Conservation (phyloP, 2,113 vertebrate species). For the Psittacara wagleri region DNA sequence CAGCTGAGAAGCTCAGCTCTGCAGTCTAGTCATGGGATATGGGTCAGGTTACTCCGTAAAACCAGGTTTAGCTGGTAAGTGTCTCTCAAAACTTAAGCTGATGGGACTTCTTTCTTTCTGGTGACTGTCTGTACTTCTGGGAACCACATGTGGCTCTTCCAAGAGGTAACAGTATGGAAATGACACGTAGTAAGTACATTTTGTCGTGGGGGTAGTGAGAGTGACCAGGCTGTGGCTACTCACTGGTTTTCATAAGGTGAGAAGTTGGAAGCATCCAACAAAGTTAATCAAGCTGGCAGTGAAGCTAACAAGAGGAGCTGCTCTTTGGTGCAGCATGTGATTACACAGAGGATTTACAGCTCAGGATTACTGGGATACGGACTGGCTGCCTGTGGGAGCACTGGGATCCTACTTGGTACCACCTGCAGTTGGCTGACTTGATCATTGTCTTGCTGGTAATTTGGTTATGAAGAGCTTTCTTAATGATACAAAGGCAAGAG, state of each 20-base stretch:
- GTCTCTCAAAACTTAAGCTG: not conserved
- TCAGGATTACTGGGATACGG: not conserved
- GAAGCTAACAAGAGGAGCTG: not conserved
- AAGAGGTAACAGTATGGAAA: accelerated
- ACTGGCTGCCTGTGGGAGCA: not conserved
- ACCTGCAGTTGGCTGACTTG: accelerated
- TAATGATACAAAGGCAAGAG: not conserved
- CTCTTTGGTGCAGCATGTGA: accelerated
- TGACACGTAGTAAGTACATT: accelerated
- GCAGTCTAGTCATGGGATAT: accelerated
- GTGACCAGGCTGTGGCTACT: accelerated
- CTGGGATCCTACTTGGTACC: accelerated
- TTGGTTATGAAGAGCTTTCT: not conserved
- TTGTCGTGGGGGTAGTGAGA: accelerated
- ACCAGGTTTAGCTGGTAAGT: not conserved
- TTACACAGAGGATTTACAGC: accelerated
- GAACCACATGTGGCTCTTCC: not conserved
- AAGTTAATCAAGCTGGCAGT: not conserved
- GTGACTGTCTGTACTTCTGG: not conserved
- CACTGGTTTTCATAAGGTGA: accelerated
- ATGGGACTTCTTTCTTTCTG: not conserved
- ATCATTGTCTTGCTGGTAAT: accelerated
- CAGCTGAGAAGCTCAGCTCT: not conserved
- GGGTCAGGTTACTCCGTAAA: not conserved
- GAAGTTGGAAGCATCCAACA: not conserved